Evolutionary conservation across 1,140 invertebrate species (phyloP).

Genomic region (Drosophila pruinosa): DNA sequence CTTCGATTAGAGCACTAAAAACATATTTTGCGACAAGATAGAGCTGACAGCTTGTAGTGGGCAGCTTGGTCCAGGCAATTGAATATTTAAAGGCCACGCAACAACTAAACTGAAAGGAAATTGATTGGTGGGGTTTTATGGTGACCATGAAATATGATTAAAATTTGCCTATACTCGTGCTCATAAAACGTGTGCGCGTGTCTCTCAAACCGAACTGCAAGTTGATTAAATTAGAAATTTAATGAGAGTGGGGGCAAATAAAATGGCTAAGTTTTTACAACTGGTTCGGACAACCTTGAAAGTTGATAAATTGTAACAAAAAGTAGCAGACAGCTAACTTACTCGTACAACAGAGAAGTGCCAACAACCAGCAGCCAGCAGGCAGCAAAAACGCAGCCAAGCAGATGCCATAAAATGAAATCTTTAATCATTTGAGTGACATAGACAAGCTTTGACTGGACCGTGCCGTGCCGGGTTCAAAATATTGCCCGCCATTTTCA

Average conservation of each 20-base stretch:
- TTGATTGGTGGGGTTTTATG: constrained; percentile 43
- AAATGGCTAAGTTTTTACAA: constrained; percentile 72
- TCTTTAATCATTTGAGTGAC: constrained; percentile 80
- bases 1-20: constrained; percentile 58
- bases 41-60: background rate
- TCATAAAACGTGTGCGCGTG: background rate
- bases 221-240: constrained; percentile 80
- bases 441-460: constrained; percentile 48
- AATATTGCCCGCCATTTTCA: constrained; percentile 14
- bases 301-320: constrained; percentile 74
- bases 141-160: constrained; percentile 45
- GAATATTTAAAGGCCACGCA: constrained; percentile 61
- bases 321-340: constrained; percentile 57
- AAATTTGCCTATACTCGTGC: constrained; percentile 22
- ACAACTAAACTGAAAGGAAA: background rate
- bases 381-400: constrained; percentile 24
- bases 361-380: background rate
- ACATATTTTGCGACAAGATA: background rate
- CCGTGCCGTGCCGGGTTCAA: constrained; percentile 1
- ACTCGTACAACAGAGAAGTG: background rate
- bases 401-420: constrained; percentile 67
- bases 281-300: constrained; percentile 61
- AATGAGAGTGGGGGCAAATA: constrained; percentile 46
- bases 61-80: constrained; percentile 33
- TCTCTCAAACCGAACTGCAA: constrained; percentile 30